Conservation (phyloP, 2,888 invertebrate genomes). For the Calliopum simillimum region DNA sequence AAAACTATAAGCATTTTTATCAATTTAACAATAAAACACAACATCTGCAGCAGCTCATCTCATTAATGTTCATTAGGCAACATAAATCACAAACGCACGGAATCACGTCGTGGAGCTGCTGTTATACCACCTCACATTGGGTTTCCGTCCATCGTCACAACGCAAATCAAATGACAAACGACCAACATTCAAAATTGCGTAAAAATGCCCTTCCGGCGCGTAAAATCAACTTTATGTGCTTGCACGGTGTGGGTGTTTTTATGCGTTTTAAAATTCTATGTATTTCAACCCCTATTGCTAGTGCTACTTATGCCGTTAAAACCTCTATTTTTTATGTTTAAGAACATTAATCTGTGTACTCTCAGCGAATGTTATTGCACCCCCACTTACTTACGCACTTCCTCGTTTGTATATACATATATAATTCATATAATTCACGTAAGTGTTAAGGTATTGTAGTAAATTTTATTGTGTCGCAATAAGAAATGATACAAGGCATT, state of each 20-base stretch:
- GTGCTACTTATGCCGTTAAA: background rate
- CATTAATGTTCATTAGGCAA: slow-evolving; percentile 1
- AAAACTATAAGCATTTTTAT: background rate
- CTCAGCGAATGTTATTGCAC: background rate
- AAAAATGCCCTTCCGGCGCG: slow-evolving; percentile 48
- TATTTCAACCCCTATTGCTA: background rate
- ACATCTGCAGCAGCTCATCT: background rate
- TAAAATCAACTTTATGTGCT: no score
- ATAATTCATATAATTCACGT: background rate
- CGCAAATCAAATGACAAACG: slow-evolving; percentile 36
- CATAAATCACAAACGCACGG: no score
- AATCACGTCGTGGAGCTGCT: no score
- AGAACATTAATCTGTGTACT: background rate
- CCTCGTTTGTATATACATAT: background rate
- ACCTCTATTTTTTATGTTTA: background rate
- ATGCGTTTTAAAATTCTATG: slow-evolving; percentile 32
- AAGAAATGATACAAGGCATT: no score
- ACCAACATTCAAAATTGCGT: slow-evolving; percentile 43
- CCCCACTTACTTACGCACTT: background rate
- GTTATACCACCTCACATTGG: no score
- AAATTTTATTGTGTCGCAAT: no score
- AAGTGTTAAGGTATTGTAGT: no score
- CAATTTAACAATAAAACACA: no score
- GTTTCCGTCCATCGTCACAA: no score
- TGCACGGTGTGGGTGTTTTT: slow-evolving; percentile 24